These are phyloP conservation scores for Conchocele bisecta DNA, from an alignment of 2,888 invertebrate species.

Conservation along the genomic window DNA sequence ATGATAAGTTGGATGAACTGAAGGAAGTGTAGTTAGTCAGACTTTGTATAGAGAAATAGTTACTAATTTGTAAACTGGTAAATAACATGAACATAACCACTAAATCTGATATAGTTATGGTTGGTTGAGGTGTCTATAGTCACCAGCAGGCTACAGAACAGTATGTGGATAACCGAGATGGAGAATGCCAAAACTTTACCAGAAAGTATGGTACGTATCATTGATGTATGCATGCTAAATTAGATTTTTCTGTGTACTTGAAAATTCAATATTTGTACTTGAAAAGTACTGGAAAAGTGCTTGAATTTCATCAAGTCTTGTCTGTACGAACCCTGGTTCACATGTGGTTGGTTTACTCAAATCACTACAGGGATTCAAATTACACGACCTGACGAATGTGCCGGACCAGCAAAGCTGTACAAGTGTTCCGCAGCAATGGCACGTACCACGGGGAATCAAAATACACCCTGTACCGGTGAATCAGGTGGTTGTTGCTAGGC, in stretches of 20 bases:
- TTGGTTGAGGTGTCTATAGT: too few relatives aligned
- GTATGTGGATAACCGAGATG: too few relatives aligned
- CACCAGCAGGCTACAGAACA: too few relatives aligned
- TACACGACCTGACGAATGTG: constrained; percentile 38
- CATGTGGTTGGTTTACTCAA: constrained; percentile 49
- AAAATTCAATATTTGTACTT: neutral
- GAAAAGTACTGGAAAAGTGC: constrained; percentile 3
- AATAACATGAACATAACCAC: too few relatives aligned
- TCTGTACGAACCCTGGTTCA: constrained; percentile 17
- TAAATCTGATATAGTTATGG: too few relatives aligned
- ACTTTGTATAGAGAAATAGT: too few relatives aligned
- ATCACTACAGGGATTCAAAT: constrained; percentile 44
- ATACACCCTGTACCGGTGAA: constrained; percentile 38
- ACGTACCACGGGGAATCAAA: constrained; percentile 41
- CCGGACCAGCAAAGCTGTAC: constrained; percentile 44
- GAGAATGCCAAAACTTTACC: too few relatives aligned
- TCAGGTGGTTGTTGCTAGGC: constrained; percentile 45
- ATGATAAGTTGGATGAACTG: neutral
- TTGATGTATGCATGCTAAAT: too few relatives aligned
- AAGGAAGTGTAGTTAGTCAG: neutral
- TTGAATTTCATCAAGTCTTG: neutral
- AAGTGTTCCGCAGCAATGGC: constrained; percentile 50
- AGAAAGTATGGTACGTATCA: too few relatives aligned
- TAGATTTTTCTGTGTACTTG: neutral
- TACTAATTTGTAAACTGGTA: too few relatives aligned